Percentiles rank a stretch among this genome's conserved stretches.
Conservation (phyloP, 2,888 invertebrate genomes). For the Strigamia transsilvanica region DNA sequence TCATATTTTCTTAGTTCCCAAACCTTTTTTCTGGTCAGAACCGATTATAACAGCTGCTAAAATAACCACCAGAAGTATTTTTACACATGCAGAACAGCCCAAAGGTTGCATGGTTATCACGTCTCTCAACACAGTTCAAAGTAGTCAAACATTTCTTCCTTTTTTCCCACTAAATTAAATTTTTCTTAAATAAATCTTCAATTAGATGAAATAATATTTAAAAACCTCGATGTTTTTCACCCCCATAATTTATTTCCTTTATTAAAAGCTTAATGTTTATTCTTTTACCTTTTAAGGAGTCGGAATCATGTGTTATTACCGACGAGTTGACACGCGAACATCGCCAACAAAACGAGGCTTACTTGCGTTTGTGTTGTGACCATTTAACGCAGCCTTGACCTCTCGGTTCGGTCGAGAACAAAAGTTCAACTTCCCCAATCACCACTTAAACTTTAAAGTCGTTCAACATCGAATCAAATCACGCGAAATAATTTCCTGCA, state of each 20-base stretch:
- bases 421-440: constrained; percentile 46
- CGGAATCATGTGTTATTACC: neutral
- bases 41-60: neutral
- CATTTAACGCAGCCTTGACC: constrained; percentile 38
- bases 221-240: too few species aligned
- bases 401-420: neutral
- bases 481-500: neutral
- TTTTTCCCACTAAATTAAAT: neutral
- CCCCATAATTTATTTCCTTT: neutral
- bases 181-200: neutral
- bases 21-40: neutral
- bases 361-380: neutral
- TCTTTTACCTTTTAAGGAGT: constrained; percentile 14
- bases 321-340: neutral
- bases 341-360: neutral
- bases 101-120: neutral
- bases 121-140: too few species aligned
- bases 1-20: too few species aligned
- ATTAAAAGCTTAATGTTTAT: neutral
- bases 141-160: neutral
- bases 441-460: constrained; percentile 12
- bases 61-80: neutral
- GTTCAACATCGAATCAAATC: neutral
- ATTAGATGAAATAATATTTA: neutral
- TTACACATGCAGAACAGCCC: neutral